Evolutionary conservation across 1,140 invertebrate genomes (phyloP), one percentile per base, ranked within the genome.

Genomic region (Artemia franciscana): DNA sequence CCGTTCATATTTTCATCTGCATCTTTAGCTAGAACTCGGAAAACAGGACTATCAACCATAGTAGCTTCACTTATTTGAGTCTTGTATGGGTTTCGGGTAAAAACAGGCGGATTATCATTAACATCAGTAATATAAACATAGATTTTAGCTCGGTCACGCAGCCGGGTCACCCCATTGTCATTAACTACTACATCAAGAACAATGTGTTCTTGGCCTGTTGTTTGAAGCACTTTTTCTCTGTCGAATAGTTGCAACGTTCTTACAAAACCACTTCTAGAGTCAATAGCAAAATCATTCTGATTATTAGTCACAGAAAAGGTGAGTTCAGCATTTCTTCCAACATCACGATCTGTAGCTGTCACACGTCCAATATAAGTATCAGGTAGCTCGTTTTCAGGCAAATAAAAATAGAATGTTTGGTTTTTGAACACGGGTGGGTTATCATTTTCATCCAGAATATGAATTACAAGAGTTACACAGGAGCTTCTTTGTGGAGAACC

Each of bases 401-500:
- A 79, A 70, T 80, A 82, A 69, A 91, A 90, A 51, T 81, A 82
- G 69, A 91, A 90, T 3, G 85, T 90, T 4, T 80, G 80, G 68
- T 91, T 91, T 1, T 80, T 84, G 70, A 91, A 91, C 69, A 85
- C 79, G 0, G 94, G 94, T 18, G 83, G 79, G 70, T 97, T 96
- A 72, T 98, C 93, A 72, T 98, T 97, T 72, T 91, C 91, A 74
- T 97, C 94, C 27, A 91, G 82, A 2, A 98, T 82, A 69, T 93
- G 86, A 57, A 98, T 84, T 2, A 91, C 82, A 0, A 96, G 81
- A 1, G 86, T 83, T 0, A 91, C 87, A 4, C 84, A 78, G 0
- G 89, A 89, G 51, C 82, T 85, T 65, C 88, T 76, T 2, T 80
- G 74, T 1, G 86, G 83, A 26, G 72, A 72, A 0, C 88, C 89